Evolutionary conservation across 1,140 invertebrate species (phyloP).

Genomic region (Stratiolaelaps scimitus): DNA sequence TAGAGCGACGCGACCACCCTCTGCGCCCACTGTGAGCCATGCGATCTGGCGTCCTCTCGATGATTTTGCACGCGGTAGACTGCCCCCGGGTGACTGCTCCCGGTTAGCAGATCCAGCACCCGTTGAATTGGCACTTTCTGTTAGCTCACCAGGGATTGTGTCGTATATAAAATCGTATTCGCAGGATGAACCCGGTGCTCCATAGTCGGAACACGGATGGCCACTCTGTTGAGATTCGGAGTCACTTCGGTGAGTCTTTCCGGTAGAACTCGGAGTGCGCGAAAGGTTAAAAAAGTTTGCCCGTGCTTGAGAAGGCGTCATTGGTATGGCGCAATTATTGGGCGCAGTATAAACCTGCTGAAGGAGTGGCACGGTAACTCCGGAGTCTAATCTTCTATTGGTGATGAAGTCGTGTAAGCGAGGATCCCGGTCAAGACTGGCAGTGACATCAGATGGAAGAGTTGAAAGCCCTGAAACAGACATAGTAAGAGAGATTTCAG

Average conservation of each 20-base stretch:
- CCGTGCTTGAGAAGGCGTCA: slow-evolving; percentile 8
- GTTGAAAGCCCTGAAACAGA: background rate
- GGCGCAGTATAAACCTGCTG: slow-evolving; percentile 6
- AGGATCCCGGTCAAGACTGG: slow-evolving; percentile 9
- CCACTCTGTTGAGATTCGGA: slow-evolving; percentile 10
- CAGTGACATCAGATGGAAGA: slow-evolving; percentile 4
- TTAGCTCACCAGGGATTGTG: slow-evolving; percentile 12
- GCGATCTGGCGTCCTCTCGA: background rate
- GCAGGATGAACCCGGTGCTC: background rate
- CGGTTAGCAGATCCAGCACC: no score
- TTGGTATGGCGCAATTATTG: background rate
- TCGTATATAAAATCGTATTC: slow-evolving; percentile 16
- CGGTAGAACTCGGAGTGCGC: slow-evolving; percentile 17
- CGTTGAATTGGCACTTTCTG: background rate
- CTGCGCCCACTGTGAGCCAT: background rate
- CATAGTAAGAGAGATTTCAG: background rate
- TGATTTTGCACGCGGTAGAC: background rate
- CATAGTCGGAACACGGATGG: slow-evolving; percentile 7
- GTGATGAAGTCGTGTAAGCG: slow-evolving; percentile 2
- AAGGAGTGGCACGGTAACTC: slow-evolving; percentile 7
- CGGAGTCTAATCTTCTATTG: background rate
- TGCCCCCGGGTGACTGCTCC: no score
- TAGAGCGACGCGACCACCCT: background rate
- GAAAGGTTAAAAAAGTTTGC: slow-evolving; percentile 8
- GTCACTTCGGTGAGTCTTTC: slow-evolving; percentile 7